Evolutionary conservation across 92 coral and sea anemone species (phyloP).

Genomic region (Zoanthus gigantus): DNA sequence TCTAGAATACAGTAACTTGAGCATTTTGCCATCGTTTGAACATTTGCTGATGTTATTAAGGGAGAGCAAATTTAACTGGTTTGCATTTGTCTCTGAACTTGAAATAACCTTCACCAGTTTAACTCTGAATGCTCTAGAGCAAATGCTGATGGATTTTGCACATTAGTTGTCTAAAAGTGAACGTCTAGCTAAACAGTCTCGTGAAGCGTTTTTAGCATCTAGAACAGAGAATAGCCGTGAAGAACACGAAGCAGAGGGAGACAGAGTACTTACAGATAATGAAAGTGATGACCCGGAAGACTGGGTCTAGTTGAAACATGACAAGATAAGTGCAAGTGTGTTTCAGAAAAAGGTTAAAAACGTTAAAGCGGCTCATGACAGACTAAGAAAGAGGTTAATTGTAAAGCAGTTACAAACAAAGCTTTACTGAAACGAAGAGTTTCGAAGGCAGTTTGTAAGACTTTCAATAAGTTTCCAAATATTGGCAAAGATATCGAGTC

Average conservation of each 20-base stretch:
- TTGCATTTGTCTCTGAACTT: constrained; percentile 31
- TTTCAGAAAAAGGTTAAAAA: too few relatives aligned
- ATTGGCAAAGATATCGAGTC: constrained; percentile 58
- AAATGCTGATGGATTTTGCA: neutral
- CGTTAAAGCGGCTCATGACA: too few relatives aligned
- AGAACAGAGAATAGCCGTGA: too few relatives aligned
- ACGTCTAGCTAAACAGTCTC: too few relatives aligned
- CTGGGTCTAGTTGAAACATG: too few relatives aligned
- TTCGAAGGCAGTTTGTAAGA: constrained; percentile 40
- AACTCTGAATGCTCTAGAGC: neutral
- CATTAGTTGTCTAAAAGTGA: neutral
- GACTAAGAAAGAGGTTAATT: too few relatives aligned
- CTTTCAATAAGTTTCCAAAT: constrained; percentile 28
- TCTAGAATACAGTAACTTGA: neutral
- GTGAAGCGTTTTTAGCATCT: too few relatives aligned
- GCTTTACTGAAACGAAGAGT: constrained; percentile 34
- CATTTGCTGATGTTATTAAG: constrained; percentile 28
- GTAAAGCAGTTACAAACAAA: constrained; percentile 30
- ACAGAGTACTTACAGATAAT: neutral
- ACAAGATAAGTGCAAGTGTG: too few relatives aligned
- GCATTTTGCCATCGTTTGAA: constrained; percentile 44
- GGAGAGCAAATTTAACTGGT: constrained; percentile 58
- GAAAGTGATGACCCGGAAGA: neutral
- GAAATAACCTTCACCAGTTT: neutral
- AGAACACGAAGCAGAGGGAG: too few relatives aligned